Base-by-base conservation (phyloP, 2,797 vertebrate species). In the Enteromius argenteus region DNA sequence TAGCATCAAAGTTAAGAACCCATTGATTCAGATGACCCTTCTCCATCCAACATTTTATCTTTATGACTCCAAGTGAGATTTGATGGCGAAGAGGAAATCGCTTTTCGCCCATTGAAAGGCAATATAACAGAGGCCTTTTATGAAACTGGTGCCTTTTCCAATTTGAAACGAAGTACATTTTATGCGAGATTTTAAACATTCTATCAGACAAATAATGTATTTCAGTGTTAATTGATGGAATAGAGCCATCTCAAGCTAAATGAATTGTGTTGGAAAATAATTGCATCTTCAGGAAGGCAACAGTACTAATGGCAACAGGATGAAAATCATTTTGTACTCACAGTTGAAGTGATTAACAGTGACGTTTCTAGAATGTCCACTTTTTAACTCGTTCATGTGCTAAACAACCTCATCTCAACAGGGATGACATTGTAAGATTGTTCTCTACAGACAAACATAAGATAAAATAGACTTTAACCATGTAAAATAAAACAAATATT, bases 1-100 rank as follows among this genome's bases (percentile, higher is more conserved):
- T 91, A 89, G 90, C 90, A 87, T 90, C 88, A 90, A 90, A 92
- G 85, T 91, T 91, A 91, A 84, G 87, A 89, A 85, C 85, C 89
- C 81, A 83, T 92, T 90, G 92, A 94, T 91, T 89, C 87, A 79
- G 81, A 88, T 85, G 77, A 87, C 73, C 78, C 80, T 79, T 62
- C 64, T 80, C 46, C 49, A 58, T 82, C 72, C 56, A 64, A 73
- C 66, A 79, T 87, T 88, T 86, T 83, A 86, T 80, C 86, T 84
- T 87, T 82, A 85, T 76, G 67, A 49, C 79, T 75, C 53, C 10
- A n/a, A 75, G 78, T 75, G 49, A 73, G 44, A 81, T 84, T 79
- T 85, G 67, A 76, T 79, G 69, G 81, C 72, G 17, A 72, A 86
- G 56, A 44, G 39, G 74, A 85, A 74, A 86, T 86, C 9, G 56